phyloP scores from a whole-genome alignment of 2,797 vertebrate species.

The Melanotaenia pygmaea region DNA sequence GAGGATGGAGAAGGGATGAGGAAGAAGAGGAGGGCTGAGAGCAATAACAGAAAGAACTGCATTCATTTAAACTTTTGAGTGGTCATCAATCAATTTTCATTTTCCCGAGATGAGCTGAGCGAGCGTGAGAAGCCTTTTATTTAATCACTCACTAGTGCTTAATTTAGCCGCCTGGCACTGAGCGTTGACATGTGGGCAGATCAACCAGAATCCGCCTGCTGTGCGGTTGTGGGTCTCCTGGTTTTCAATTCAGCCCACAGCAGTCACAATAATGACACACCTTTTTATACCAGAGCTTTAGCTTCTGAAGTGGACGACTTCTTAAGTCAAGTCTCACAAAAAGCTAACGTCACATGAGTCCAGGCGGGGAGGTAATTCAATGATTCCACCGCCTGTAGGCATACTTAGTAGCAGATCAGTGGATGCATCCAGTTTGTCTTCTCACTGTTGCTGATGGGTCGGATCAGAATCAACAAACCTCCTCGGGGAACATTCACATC shows the following conservation, averaged over 20 bases:
- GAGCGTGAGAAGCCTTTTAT: slow-evolving; percentile 2
- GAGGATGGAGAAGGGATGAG: neutral
- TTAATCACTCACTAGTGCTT: slow-evolving; percentile 22
- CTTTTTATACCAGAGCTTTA: neutral
- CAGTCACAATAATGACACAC: slow-evolving; percentile 8
- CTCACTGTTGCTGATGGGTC: slow-evolving; percentile 5
- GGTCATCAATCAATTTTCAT: slow-evolving; percentile 23
- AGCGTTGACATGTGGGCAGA: slow-evolving; percentile 23
- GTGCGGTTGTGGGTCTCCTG: neutral
- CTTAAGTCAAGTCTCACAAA: neutral
- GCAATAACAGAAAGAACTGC: slow-evolving; percentile 1
- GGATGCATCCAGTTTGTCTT: neutral
- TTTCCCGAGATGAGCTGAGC: slow-evolving; percentile 11
- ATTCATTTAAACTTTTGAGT: slow-evolving; percentile 7
- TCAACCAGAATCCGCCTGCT: neutral
- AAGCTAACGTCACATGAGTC: neutral
- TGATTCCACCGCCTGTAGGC: slow-evolving; percentile 10
- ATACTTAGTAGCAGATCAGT: slow-evolving; percentile 1
- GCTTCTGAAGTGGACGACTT: neutral
- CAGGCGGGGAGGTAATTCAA: slow-evolving; percentile 8
- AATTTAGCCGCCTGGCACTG: slow-evolving; percentile 31
- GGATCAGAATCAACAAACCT: slow-evolving; percentile 17
- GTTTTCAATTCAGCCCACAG: slow-evolving; percentile 18
- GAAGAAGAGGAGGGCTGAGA: neutral
- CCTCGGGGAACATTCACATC: neutral